A percentile compares a stretch with the other conserved stretches of the same genome.
phyloP scores from a whole-genome alignment of 2,797 vertebrate genomes.

The Petrocephalus sullivani region DNA sequence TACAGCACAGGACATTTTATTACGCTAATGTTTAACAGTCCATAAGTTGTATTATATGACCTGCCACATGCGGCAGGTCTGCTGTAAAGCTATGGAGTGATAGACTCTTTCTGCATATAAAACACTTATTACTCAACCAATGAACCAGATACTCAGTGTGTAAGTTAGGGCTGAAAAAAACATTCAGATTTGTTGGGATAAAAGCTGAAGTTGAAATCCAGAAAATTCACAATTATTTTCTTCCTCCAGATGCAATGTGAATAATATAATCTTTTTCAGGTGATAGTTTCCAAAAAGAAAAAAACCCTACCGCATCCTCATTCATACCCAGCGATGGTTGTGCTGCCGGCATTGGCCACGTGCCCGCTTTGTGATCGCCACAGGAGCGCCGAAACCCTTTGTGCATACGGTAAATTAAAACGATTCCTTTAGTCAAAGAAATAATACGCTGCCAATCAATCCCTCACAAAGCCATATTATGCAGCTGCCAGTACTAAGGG shows the following conservation, averaged over 20 bases:
- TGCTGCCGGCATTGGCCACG: not conserved
- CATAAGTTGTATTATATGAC: slow-evolving; percentile 13
- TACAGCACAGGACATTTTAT: not conserved
- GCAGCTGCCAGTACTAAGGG: not conserved
- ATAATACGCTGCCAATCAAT: not conserved
- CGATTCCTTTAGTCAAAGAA: not conserved
- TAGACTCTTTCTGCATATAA: slow-evolving; percentile 9
- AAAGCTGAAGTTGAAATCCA: slow-evolving; percentile 25
- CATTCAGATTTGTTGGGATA: slow-evolving; percentile 14
- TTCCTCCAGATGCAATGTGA: not conserved
- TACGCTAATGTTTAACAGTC: not conserved
- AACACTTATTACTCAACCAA: slow-evolving; percentile 17
- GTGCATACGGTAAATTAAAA: slow-evolving; percentile 6
- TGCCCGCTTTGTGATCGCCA: not conserved
- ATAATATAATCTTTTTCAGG: not conserved
- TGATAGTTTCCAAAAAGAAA: not conserved
- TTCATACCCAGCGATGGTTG: not conserved
- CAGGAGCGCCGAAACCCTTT: not conserved
- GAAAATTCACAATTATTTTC: slow-evolving; percentile 25
- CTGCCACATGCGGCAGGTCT: not conserved
- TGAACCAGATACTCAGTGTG: slow-evolving; percentile 6
- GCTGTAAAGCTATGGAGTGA: not conserved
- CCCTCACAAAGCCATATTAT: not conserved
- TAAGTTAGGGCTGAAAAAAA: slow-evolving; percentile 14
- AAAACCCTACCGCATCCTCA: not conserved